Evolutionary conservation across 2,113 vertebrate genomes (phyloP).

Genomic region (Xyrauchen texanus): DNA sequence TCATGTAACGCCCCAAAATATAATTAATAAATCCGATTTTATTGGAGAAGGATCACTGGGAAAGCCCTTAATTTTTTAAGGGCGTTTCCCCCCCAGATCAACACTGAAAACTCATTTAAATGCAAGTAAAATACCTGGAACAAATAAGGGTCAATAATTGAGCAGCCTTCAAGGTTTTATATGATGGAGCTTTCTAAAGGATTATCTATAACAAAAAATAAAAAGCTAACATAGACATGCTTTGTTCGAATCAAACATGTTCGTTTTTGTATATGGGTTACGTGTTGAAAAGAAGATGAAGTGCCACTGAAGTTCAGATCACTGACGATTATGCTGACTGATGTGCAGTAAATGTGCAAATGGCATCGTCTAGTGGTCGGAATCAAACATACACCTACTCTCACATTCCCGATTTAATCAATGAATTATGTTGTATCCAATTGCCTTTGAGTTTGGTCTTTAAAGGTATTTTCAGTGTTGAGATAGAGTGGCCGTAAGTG

Average conservation of each 20-base stretch:
- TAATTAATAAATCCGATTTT: too few species aligned
- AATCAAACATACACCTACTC: too few species aligned
- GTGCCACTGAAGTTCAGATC: neutral
- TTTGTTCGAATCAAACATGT: neutral
- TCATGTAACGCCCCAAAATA: too few species aligned
- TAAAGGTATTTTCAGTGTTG: neutral
- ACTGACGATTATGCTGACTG: neutral
- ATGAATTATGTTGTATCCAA: neutral
- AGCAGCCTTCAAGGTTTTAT: too few species aligned
- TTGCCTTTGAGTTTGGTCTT: neutral
- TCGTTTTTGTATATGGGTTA: neutral
- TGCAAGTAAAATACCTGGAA: neutral
- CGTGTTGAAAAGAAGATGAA: neutral
- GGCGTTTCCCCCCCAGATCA: neutral
- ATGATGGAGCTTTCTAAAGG: neutral
- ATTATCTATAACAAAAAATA: neutral
- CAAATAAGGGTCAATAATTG: neutral
- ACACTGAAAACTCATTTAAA: neutral
- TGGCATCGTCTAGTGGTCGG: constrained; percentile 22
- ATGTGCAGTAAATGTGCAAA: constrained; percentile 13
- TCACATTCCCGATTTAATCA: too few species aligned
- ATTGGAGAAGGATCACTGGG: neutral
- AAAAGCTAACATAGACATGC: neutral
- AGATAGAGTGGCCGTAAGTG: neutral
- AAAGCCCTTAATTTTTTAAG: neutral